phyloP scores from a whole-genome alignment of 2,797 vertebrate genomes.

The Hybognathus amarus region DNA sequence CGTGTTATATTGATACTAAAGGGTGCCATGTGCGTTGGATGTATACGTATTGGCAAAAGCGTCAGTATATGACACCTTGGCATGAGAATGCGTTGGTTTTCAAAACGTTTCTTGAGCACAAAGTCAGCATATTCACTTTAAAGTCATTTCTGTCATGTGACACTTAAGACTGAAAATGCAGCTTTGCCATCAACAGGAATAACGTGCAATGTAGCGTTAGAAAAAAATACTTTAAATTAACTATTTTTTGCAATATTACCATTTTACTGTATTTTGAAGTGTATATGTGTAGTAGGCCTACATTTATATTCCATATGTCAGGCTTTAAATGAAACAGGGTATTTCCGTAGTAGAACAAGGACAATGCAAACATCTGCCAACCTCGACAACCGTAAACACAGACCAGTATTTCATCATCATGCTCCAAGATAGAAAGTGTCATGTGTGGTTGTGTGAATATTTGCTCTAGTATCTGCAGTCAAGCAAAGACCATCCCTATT shows the following conservation, averaged over 20 bases:
- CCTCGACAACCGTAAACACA: background rate
- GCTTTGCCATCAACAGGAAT: too few species aligned
- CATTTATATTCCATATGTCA: background rate
- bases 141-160: too few species aligned
- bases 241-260: too few species aligned
- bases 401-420: background rate
- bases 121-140: too few species aligned
- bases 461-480: conserved; percentile 8
- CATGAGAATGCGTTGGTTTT: background rate
- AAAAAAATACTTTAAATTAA: too few species aligned
- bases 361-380: background rate
- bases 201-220: too few species aligned
- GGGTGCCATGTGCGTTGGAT: too few species aligned
- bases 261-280: background rate
- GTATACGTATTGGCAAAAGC: too few species aligned
- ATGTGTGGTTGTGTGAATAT: background rate
- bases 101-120: background rate
- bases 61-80: too few species aligned
- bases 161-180: too few species aligned
- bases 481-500: conserved; percentile 11
- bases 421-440: background rate
- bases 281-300: background rate
- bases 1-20: too few species aligned
- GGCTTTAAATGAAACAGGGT: background rate
- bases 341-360: background rate